Conservation (phyloP, 2,888 invertebrate genomes). For the Parascotia fuliginaria region DNA sequence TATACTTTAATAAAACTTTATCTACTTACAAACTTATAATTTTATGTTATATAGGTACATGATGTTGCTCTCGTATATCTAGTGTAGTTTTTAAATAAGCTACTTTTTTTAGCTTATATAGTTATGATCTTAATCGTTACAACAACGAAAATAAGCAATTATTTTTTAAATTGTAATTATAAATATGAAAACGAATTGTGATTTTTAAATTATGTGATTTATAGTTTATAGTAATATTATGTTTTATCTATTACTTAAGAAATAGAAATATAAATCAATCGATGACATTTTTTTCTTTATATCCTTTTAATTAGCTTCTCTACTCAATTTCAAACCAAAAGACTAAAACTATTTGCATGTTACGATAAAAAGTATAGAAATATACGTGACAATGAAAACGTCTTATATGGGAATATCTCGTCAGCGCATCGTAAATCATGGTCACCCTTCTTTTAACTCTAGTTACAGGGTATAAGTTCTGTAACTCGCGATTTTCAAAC, state of each 20-base stretch:
- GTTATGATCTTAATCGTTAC: conserved; percentile 23
- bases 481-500: conserved; percentile 12
- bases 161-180: conserved; percentile 19
- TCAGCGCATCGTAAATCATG: conserved; percentile 6
- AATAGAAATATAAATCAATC: conserved; percentile 14
- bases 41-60: conserved; percentile 23
- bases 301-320: conserved; percentile 18
- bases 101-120: conserved; percentile 22
- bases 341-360: conserved; percentile 18
- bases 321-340: conserved; percentile 18
- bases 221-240: conserved; percentile 21
- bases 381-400: conserved; percentile 16
- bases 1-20: conserved; percentile 19
- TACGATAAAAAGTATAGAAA: conserved; percentile 18
- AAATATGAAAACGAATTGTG: conserved; percentile 20
- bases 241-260: conserved; percentile 18
- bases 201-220: conserved; percentile 20
- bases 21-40: conserved; percentile 18
- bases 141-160: conserved; percentile 24
- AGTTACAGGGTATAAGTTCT: conserved; percentile 17
- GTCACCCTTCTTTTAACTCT: conserved; percentile 8
- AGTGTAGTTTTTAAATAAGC: conserved; percentile 23
- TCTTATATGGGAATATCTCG: conserved; percentile 4
- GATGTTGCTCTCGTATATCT: conserved; percentile 23
- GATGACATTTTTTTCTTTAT: conserved; percentile 18